Evolutionary conservation across 2,888 invertebrate genomes (phyloP).

Genomic region (Pseudococcus longispinus): DNA sequence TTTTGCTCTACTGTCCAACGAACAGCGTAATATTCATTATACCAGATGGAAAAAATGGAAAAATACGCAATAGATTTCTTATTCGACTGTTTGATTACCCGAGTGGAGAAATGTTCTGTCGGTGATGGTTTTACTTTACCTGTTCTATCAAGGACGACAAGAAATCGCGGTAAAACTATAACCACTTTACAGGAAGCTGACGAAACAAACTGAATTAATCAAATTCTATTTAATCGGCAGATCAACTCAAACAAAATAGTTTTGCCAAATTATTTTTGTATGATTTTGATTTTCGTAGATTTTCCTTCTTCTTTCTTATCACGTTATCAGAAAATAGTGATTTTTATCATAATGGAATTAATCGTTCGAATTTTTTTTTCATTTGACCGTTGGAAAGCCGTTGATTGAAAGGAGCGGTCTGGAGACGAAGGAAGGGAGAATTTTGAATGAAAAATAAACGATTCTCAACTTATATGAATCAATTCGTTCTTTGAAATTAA

Average conservation of each 20-base stretch:
- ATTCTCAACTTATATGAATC: too few relatives aligned
- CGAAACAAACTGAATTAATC: background rate
- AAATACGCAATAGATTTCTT: background rate
- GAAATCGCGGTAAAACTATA: constrained; percentile 10
- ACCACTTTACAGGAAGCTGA: background rate
- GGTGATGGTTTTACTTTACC: background rate
- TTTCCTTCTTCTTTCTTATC: background rate
- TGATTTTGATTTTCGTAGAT: background rate
- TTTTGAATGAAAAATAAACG: too few relatives aligned
- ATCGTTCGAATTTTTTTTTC: too few relatives aligned
- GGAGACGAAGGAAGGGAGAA: too few relatives aligned
- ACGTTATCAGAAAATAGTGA: background rate
- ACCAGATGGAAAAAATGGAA: background rate
- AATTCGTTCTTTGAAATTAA: too few relatives aligned
- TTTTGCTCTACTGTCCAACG: background rate
- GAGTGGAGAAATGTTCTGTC: background rate
- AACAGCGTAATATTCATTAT: background rate
- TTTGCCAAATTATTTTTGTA: background rate
- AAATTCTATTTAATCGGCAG: background rate
- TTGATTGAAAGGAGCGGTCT: too few relatives aligned
- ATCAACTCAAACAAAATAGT: background rate
- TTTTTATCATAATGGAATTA: too few relatives aligned
- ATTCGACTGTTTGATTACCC: background rate
- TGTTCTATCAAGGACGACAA: constrained; percentile 29
- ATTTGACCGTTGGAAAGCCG: too few relatives aligned